A percentile compares a stretch with the other conserved stretches of the same genome.
Conservation (phyloP, 2,888 invertebrate species). For the Caenorhabditis zanzibari region DNA sequence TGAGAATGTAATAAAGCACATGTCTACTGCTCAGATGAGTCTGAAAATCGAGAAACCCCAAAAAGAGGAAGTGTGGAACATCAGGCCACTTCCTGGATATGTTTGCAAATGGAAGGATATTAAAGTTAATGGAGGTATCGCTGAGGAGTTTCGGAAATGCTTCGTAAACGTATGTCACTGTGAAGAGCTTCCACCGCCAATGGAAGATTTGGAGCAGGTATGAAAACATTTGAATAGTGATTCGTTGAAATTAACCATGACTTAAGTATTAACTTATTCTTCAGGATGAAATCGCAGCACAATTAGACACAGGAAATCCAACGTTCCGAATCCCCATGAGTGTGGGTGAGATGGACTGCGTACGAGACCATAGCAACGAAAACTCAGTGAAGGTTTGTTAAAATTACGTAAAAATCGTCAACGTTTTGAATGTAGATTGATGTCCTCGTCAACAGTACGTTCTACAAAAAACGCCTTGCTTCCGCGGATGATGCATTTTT, state of each 20-base stretch:
- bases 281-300: conserved; percentile 73
- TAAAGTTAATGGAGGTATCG: conserved; percentile 29
- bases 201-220: conserved; percentile 69
- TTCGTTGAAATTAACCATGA: neutral
- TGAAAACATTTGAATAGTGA: neutral
- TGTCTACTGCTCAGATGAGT: conserved; percentile 1
- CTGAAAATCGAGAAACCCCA: conserved; percentile 32
- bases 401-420: neutral
- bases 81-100: conserved; percentile 75
- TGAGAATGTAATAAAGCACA: neutral
- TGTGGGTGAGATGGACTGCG: conserved; percentile 76
- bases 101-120: conserved; percentile 77
- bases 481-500: conserved; percentile 69
- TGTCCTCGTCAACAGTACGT: conserved; percentile 77
- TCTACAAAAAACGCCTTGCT: conserved; percentile 74
- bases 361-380: conserved; percentile 73
- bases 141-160: conserved; percentile 66
- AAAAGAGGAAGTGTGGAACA: conserved; percentile 69
- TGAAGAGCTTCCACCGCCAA: conserved; percentile 69
- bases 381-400: conserved; percentile 68
- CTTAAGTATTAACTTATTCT: no score
- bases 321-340: conserved; percentile 73
- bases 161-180: conserved; percentile 80
- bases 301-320: conserved; percentile 65
- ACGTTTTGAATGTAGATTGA: conserved; percentile 70